Conservation (phyloP, 1,140 invertebrate genomes). For the Ceratina calcarata region DNA sequence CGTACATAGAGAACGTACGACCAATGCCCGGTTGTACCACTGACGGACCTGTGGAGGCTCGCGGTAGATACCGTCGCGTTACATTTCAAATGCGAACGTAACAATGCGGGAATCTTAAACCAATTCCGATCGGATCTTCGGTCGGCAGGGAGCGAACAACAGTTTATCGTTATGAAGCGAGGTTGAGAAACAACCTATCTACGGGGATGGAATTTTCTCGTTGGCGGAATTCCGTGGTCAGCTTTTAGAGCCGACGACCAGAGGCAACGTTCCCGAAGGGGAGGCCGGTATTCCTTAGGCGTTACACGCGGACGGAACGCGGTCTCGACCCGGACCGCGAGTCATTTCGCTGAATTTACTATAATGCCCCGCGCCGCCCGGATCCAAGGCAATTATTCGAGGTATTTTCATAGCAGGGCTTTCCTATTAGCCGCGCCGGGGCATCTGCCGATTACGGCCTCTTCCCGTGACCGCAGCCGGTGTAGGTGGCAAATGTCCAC, state of each 20-base stretch:
- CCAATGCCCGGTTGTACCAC: too few species aligned
- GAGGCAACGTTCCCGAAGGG: not conserved
- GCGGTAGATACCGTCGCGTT: too few species aligned
- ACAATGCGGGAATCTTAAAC: too few species aligned
- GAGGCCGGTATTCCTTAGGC: conserved; percentile 21
- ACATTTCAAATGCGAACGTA: too few species aligned
- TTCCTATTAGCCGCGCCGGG: conserved; percentile 64
- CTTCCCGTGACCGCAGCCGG: not conserved
- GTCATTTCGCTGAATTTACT: conserved; percentile 68
- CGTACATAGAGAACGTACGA: too few species aligned
- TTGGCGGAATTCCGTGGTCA: conserved; percentile 12
- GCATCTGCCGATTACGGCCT: conserved; percentile 45
- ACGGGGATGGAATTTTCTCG: conserved; percentile 49
- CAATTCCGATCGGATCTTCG: too few species aligned
- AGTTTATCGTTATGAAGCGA: conserved; percentile 33
- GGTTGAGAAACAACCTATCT: conserved; percentile 7
- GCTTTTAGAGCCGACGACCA: conserved; percentile 33
- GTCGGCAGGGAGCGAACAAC: not conserved
- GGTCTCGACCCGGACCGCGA: conserved; percentile 43
- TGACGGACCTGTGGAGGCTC: too few species aligned
- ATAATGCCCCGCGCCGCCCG: conserved; percentile 54
- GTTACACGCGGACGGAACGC: conserved; percentile 38
- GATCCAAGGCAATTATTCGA: conserved; percentile 69
- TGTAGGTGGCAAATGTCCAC: conserved; percentile 34
- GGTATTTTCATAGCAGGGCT: conserved; percentile 70